Conservation (phyloP, 2,888 invertebrate genomes). For the Nebria brevicollis region DNA sequence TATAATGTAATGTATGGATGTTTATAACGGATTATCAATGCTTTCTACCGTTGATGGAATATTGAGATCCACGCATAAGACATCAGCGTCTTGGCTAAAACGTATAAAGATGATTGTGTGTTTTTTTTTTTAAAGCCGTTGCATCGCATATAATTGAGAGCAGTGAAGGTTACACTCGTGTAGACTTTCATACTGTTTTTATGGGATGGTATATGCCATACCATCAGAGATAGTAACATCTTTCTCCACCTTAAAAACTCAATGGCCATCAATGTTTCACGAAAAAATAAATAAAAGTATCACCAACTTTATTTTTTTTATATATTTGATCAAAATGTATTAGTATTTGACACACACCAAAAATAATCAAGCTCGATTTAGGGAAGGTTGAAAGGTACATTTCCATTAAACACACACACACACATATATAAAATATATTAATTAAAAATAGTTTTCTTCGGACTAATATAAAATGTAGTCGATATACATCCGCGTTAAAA, state of each 20-base stretch:
- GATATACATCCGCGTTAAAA: neutral
- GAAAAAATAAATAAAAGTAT: neutral
- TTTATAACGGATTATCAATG: neutral
- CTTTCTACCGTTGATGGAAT: neutral
- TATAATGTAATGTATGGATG: neutral
- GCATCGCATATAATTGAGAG: neutral
- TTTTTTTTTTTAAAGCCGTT: neutral
- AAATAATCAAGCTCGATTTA: no score
- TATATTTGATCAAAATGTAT: no score
- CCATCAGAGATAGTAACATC: neutral
- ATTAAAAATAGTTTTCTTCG: no score
- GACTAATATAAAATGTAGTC: neutral
- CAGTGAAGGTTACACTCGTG: slow-evolving; percentile 1
- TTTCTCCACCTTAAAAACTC: neutral
- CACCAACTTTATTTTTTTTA: neutral
- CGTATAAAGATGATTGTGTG: neutral
- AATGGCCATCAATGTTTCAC: neutral
- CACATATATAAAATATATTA: no score
- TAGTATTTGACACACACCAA: no score
- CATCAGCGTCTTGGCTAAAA: neutral
- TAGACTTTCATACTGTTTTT: neutral
- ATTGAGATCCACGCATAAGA: neutral
- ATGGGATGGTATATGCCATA: neutral
- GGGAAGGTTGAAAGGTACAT: no score
- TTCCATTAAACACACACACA: no score